Conservation (phyloP, 2,797 vertebrate genomes). For the Myripristis murdjan region DNA sequence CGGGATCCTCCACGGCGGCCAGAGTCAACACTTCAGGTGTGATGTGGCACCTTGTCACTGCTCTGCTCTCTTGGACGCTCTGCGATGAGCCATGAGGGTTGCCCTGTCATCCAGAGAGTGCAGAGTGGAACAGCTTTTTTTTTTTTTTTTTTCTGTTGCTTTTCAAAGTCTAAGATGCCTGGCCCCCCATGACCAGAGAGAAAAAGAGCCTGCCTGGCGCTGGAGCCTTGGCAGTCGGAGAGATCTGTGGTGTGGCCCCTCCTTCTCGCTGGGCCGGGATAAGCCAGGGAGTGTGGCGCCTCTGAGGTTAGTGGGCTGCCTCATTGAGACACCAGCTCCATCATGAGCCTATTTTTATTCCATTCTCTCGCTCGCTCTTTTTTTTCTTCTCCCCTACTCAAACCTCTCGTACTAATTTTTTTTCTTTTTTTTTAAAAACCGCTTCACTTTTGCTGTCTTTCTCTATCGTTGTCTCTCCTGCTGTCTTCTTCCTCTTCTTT, state of each 20-base stretch:
- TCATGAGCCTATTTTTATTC: conserved; percentile 88
- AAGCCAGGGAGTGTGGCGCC: conserved; percentile 86
- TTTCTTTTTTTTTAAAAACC: conserved; percentile 19
- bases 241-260: conserved; percentile 83
- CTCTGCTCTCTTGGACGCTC: conserved; percentile 6
- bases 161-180: conserved; percentile 57
- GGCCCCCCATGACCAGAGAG: conserved; percentile 62
- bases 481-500: conserved; percentile 60
- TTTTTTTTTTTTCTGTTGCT: conserved; percentile 57
- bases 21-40: conserved; percentile 22
- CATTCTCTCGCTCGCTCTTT: conserved; percentile 66
- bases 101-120: conserved; percentile 37
- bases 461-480: conserved; percentile 61
- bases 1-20: conserved; percentile 6
- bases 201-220: conserved; percentile 66
- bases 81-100: conserved; percentile 33
- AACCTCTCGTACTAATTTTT: conserved; percentile 47
- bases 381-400: conserved; percentile 56
- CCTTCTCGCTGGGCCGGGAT: conserved; percentile 79
- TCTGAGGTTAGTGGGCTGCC: conserved; percentile 86
- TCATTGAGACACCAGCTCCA: conserved; percentile 86
- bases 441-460: conserved; percentile 33
- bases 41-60: conserved; percentile 38
- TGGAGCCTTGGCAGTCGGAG: conserved; percentile 78
- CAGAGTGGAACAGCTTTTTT: conserved; percentile 34